Evolutionary conservation across 2,797 vertebrate species (phyloP).

Genomic region (Sebastes miniatus): DNA sequence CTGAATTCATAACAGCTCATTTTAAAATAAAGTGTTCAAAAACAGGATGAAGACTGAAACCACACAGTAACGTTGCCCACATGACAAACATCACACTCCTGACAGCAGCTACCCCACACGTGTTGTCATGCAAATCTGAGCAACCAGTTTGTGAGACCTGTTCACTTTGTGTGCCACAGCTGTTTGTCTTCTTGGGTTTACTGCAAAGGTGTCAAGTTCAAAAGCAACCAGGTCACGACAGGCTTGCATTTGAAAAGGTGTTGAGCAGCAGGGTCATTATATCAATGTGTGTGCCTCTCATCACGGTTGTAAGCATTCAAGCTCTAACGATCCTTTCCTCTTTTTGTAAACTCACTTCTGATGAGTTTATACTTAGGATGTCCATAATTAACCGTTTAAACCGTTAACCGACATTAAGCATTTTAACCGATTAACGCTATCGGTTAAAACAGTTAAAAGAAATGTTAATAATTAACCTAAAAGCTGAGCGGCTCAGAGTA

Average conservation of each 20-base stretch:
- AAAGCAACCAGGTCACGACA: slow-evolving; percentile 28
- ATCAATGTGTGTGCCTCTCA: background rate
- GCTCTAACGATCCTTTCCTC: background rate
- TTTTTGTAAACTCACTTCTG: background rate
- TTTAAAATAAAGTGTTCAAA: background rate
- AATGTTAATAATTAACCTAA: no score
- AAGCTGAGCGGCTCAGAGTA: no score
- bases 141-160: background rate
- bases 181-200: slow-evolving; percentile 48
- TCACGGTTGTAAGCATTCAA: background rate
- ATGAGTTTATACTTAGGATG: background rate
- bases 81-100: background rate
- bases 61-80: background rate
- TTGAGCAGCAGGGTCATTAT: slow-evolving; percentile 17
- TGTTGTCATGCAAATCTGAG: background rate
- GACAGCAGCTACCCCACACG: background rate
- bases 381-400: no score
- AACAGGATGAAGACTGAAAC: background rate
- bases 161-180: background rate
- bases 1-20: background rate
- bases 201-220: slow-evolving; percentile 54
- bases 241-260: slow-evolving; percentile 12
- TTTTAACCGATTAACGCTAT: no score
- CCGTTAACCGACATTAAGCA: no score
- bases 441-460: no score